Base-by-base conservation (phyloP, 2,888 invertebrate genomes). In the Stenichneumon culpator region DNA sequence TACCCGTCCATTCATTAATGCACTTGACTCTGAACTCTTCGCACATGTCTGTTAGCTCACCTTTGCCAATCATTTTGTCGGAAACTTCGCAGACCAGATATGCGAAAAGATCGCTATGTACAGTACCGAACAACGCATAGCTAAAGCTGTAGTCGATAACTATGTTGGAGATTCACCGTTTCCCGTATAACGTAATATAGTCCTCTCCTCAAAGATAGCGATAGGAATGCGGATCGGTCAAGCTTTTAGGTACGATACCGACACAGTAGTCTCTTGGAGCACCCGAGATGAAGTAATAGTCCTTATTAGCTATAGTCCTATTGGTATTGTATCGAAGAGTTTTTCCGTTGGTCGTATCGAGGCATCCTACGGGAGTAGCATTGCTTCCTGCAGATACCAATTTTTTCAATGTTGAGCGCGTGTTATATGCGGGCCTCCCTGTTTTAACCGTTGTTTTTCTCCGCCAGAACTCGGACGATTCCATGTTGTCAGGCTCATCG, bases 401-500 rank as follows among this genome's bases (percentile, higher is more conserved):
- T 25, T 25, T 47, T 73, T 47, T 47, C 7, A 73, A 9, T 6
- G 25, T 57, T 16, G 47, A 47, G 7, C 44, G 47, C 32, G 50
- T 52, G 22, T 69, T 7, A 3, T 52, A 70, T 19, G 19, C 11
- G 1, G 36, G 16, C 36, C 32, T 5, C 32, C 16, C 16, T 7
- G 25, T 28, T 19, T 19, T 28, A 1, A n/a, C n/a, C 36, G 25
- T 70, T 36, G 11, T 16, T 32, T 7, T 32, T 54, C 70, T 52
- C 1, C 7, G 19, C 36, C 54, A 70, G 52, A 16, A 16, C 52
- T 70, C 36, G 11, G 52, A 52, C 7, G 52, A 50, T 0, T 52
- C 50, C 70, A 54, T 70, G 19, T 70, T 70, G 28, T 52, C 70
- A 25, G 52, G 52, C 28, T 32, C 54, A 54, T 70, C 36, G 32